Evolutionary conservation across 2,797 vertebrate species (phyloP).

Genomic region (Chiroxiphia lanceolata): DNA sequence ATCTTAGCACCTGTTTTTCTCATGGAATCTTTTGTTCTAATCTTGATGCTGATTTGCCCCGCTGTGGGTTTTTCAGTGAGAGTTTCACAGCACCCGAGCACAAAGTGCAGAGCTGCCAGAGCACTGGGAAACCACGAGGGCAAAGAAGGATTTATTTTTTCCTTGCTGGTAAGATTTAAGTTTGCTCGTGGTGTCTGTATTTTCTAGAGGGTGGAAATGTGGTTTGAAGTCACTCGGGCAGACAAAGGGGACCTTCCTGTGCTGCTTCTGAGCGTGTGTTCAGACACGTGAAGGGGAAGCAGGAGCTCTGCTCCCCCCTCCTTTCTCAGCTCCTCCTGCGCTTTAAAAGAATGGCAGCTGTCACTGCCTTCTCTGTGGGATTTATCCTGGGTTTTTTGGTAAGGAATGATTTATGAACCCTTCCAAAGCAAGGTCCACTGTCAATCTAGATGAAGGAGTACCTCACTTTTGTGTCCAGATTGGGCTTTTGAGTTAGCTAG

Average conservation of each 20-base stretch:
- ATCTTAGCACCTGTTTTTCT: not conserved
- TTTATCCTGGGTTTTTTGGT: accelerated
- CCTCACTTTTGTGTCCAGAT: not conserved
- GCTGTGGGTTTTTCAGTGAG: not conserved
- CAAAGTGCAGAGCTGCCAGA: not conserved
- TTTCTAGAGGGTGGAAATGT: not conserved
- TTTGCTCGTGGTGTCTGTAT: not conserved
- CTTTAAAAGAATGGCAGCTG: not conserved
- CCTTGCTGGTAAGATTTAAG: not conserved
- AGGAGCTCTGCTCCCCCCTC: not conserved
- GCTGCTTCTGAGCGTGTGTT: not conserved
- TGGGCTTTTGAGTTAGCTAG: not conserved
- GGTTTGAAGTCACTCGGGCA: not conserved
- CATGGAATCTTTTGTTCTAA: not conserved
- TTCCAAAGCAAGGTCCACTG: not conserved
- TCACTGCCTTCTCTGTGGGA: not conserved
- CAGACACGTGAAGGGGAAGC: not conserved
- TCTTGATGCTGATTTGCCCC: not conserved
- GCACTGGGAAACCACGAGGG: not conserved
- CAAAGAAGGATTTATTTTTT: not conserved
- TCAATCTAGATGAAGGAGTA: not conserved
- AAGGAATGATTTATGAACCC: not conserved
- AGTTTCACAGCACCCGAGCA: not conserved
- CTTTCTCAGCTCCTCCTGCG: not conserved
- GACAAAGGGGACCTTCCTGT: not conserved